Base-by-base conservation (phyloP, 2,797 vertebrate species). In the Sebastes hopkinsi region DNA sequence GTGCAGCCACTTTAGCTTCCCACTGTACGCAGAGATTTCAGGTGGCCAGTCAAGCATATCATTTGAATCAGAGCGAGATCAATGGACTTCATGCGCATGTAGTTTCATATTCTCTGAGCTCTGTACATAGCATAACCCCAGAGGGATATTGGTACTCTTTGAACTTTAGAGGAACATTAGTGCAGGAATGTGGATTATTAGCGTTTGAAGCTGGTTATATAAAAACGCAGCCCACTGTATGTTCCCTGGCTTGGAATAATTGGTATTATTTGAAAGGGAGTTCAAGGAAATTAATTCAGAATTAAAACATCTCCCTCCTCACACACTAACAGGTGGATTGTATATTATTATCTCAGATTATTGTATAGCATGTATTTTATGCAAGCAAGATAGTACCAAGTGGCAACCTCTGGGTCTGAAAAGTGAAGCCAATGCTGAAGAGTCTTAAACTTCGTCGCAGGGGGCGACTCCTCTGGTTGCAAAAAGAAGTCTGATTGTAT, bases 41-140 rank as follows among this genome's bases (percentile, higher is more conserved):
- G 65, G 65, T 20, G 61, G 69, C 80, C 69, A 72, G 83, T 84
- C 84, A 72, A 75, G 60, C 82, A 64, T 66, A 18, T 89, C 23
- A 89, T 77, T 79, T 76, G 79, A 80, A 88, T 90, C 73, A 84
- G 72, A 66, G 54, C 3, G 4, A 85, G 67, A 87, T 87, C 84
- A 92, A 75, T 81, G 64, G 73, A 76, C 67, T 70, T 68, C 23
- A 65, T 50, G 60, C 3, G 6, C 54, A 4, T 79, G 67, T 52
- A 76, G 56, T 79, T 82, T 83, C 67, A 87, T 81, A 82, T 82
- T 82, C 67, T 81, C 71, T 68, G 60, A 79, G 70, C 72, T 61
- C 67, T 73, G 71, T 84, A 32, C 72, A 38, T 30, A 64, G 68
- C 52, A 55, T 77, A 84, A 71, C 65, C 71, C 75, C 67, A 52